Evolutionary conservation across 2,888 invertebrate genomes (phyloP).

Genomic region (Saturnia pavonia): DNA sequence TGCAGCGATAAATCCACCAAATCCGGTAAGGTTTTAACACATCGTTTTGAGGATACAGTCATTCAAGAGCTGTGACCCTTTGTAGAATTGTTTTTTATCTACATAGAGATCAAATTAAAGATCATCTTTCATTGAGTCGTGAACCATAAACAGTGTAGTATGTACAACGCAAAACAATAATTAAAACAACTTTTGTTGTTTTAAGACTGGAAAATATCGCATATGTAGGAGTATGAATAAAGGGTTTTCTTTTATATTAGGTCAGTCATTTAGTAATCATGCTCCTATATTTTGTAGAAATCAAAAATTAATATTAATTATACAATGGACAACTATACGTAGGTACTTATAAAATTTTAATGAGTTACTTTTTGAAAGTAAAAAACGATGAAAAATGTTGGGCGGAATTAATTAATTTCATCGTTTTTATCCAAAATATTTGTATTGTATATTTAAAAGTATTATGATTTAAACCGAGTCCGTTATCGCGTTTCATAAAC

Average conservation of each 20-base stretch:
- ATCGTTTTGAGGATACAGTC: not conserved
- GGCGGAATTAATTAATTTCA: no score
- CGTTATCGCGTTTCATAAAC: no score
- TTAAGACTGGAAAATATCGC: not conserved
- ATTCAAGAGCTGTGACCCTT: not conserved
- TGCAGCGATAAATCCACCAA: slow-evolving; percentile 82
- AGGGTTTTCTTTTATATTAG: not conserved
- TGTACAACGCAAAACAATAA: not conserved
- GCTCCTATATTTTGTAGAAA: not conserved
- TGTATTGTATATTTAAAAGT: no score
- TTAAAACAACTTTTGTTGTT: not conserved
- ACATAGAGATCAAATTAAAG: not conserved
- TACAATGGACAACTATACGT: no score
- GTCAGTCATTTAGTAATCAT: not conserved
- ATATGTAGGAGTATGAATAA: not conserved
- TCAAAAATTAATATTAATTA: not conserved
- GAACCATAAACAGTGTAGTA: slow-evolving; percentile 1
- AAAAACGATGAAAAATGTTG: no score
- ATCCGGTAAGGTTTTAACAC: slow-evolving; percentile 73
- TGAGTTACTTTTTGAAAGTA: no score
- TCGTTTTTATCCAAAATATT: no score
- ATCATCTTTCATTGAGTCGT: not conserved
- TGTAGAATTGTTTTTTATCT: not conserved
- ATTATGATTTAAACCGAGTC: no score
- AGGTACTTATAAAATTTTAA: no score